Percentiles rank a stretch among this genome's conserved stretches.
phyloP scores from a whole-genome alignment of 1,140 invertebrate genomes.

The Hylyphantes graminicola region DNA sequence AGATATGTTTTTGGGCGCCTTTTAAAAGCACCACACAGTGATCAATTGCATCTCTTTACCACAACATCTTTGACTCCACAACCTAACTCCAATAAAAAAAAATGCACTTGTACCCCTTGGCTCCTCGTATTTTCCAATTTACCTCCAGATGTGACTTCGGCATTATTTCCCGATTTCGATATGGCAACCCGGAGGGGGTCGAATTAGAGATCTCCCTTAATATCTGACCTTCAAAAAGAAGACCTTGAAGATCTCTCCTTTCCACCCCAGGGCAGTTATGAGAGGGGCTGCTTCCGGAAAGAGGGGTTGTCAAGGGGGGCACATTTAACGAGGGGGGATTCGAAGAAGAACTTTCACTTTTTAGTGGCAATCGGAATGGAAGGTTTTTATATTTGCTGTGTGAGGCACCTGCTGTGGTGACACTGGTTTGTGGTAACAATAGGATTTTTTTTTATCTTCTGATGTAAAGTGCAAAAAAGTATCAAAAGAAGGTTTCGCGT shows the following conservation, averaged over 20 bases:
- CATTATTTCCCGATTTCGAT: too few relatives aligned
- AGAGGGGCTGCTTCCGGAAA: conserved; percentile 22
- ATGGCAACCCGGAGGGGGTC: neutral
- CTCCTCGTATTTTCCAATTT: too few relatives aligned
- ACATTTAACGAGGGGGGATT: conserved; percentile 6
- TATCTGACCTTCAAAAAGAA: conserved; percentile 32
- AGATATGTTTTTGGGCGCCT: too few relatives aligned
- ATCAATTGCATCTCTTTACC: too few relatives aligned
- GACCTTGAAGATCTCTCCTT: neutral
- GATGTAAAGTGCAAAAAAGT: neutral
- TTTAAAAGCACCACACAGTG: too few relatives aligned
- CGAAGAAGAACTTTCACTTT: neutral
- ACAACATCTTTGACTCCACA: too few relatives aligned
- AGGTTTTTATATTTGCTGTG: neutral
- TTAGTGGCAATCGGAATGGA: neutral
- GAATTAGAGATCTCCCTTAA: neutral
- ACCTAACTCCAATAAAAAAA: too few relatives aligned
- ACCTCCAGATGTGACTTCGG: too few relatives aligned
- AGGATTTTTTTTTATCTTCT: neutral
- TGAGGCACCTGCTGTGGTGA: conserved; percentile 1
- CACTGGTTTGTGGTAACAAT: neutral
- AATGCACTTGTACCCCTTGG: too few relatives aligned
- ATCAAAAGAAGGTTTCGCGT: too few relatives aligned
- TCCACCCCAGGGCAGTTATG: neutral
- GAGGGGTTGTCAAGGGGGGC: neutral